These are phyloP conservation scores for Epizoanthus stellaris DNA, from an alignment of 92 coral and sea anemone species.

Conservation along the genomic window DNA sequence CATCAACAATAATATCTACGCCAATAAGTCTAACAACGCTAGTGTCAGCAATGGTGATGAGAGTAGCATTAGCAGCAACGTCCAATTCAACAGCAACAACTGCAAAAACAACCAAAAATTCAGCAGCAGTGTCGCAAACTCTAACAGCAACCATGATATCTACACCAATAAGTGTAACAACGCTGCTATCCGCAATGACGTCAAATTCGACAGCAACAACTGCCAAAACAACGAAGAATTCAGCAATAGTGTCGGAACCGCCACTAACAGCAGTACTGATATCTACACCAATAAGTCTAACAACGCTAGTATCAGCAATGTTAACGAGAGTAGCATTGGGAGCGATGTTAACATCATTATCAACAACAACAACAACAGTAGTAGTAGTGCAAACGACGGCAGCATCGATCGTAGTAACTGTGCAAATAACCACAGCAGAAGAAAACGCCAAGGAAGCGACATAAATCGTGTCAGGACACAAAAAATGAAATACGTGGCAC, in stretches of 20 bases:
- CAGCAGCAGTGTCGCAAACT: too few relatives aligned
- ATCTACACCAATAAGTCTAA: neutral
- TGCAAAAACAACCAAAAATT: neutral
- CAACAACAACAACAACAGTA: neutral
- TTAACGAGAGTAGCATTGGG: too few relatives aligned
- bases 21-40: neutral
- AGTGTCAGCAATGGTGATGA: too few relatives aligned
- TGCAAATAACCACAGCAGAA: neutral
- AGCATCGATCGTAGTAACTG: neutral
- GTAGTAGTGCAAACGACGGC: neutral
- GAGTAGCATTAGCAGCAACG: neutral
- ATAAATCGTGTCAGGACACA: neutral
- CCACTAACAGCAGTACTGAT: too few relatives aligned
- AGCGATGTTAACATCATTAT: neutral
- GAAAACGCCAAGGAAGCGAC: neutral
- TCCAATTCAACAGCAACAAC: neutral
- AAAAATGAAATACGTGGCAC: neutral
- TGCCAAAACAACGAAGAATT: neutral
- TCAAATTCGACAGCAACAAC: neutral
- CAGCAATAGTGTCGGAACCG: too few relatives aligned
- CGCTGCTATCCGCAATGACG: neutral
- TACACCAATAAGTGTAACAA: neutral
- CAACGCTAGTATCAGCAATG: too few relatives aligned
- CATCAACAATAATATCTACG: too few relatives aligned
- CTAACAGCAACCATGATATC: neutral